Evolutionary conservation across 2,113 vertebrate genomes (phyloP).

Genomic region (Tretioscincus oriximinensis): DNA sequence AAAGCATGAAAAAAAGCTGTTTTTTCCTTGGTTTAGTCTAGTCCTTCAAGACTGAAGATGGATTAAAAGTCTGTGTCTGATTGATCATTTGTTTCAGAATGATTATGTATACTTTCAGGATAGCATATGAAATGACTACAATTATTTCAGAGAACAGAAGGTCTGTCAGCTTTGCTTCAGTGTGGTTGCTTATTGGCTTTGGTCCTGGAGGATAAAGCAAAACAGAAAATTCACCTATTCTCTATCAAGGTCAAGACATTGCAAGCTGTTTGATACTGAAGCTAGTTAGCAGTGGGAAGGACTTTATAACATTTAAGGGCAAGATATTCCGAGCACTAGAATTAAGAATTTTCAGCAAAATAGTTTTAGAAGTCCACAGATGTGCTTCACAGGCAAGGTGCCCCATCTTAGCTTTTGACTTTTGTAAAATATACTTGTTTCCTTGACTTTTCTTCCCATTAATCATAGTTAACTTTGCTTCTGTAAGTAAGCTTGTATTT

Average conservation of each 20-base stretch:
- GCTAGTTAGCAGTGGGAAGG: not conserved
- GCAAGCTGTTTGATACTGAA: not conserved
- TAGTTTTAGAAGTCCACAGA: not conserved
- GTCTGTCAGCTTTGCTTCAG: too few species aligned
- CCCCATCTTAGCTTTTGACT: slow-evolving; percentile 36
- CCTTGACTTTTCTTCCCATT: slow-evolving; percentile 22
- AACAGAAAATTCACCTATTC: not conserved
- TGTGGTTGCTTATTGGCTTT: not conserved
- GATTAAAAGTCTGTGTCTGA: too few species aligned
- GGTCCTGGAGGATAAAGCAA: not conserved
- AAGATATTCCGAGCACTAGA: not conserved
- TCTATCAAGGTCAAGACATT: not conserved
- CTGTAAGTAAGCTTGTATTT: not conserved
- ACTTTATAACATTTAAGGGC: not conserved
- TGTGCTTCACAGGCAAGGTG: not conserved
- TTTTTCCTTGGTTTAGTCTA: too few species aligned
- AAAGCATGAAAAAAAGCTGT: too few species aligned
- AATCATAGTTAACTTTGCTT: slow-evolving; percentile 33
- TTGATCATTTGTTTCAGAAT: too few species aligned
- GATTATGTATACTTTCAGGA: not conserved
- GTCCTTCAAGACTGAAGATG: too few species aligned
- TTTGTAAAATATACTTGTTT: slow-evolving; percentile 24
- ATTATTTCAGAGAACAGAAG: not conserved
- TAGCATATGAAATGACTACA: not conserved
- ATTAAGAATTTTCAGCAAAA: not conserved